Percentiles rank a stretch among this genome's conserved stretches.
phyloP scores from a whole-genome alignment of 2,888 invertebrate genomes.

The Diadegma fenestrale region DNA sequence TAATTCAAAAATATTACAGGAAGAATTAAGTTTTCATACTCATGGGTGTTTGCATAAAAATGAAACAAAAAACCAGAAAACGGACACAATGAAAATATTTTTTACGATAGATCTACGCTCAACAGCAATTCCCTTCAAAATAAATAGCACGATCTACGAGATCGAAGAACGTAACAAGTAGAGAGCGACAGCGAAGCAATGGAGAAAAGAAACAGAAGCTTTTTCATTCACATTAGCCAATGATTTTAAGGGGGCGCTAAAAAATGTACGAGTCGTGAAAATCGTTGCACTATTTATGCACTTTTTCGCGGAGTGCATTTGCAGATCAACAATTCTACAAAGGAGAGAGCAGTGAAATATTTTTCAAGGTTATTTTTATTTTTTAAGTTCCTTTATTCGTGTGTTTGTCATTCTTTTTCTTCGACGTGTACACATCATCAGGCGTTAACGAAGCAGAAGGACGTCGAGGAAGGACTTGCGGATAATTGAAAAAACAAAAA shows the following conservation, averaged over 20 bases:
- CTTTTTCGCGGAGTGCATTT: neutral
- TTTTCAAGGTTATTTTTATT: neutral
- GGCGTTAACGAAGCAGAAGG: neutral
- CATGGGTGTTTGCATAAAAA: neutral
- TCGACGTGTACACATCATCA: neutral
- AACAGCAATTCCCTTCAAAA: slow-evolving; percentile 6
- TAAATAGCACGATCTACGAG: neutral
- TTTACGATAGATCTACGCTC: neutral
- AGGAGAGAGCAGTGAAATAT: neutral
- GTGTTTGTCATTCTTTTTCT: neutral
- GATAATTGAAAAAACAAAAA: neutral
- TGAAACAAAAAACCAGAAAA: neutral
- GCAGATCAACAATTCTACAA: slow-evolving; percentile 1
- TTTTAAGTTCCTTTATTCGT: neutral
- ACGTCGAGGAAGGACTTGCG: neutral
- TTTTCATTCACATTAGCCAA: neutral
- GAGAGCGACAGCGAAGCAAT: slow-evolving; percentile 8
- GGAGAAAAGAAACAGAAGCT: neutral
- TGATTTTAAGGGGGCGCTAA: slow-evolving; percentile 6
- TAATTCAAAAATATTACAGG: slow-evolving; percentile 3
- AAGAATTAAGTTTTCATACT: neutral
- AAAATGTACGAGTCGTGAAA: neutral
- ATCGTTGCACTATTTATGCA: neutral
- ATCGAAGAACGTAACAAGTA: neutral
- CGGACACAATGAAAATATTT: neutral